Evolutionary conservation across 1,140 invertebrate genomes (phyloP), one percentile per base, ranked within the genome.

Genomic region (Bombus superbus): DNA sequence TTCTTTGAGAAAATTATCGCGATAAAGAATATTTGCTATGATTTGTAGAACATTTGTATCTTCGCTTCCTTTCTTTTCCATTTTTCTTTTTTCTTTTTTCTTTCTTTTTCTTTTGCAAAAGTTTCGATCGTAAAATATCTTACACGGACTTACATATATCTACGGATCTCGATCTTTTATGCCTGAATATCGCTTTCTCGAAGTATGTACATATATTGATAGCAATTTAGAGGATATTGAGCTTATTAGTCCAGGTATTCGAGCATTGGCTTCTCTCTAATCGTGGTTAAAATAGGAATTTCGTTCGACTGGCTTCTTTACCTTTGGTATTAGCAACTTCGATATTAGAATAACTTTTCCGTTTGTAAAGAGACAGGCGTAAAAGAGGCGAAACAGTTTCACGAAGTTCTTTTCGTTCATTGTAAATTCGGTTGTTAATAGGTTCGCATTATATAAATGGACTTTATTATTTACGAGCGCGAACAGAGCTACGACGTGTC

Each of bases 191-290:
- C 42, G 18, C 5, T 53, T 69, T 57, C 42, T 80, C 64, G 2
- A 40, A 28, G 28, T 62, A 18, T 53, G 5, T 22, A 53, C 1
- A 22, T 11, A 32, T 25, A 18, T 57, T 1, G 47, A 42, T 57
- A 57, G 9, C 42, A 40, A 25, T 71, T 68, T 57, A 28, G 15
- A 28, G 4, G 15, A n/a, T 53, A 68, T 47, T 35, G 44, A 80
- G 66, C 32, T 44, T 42, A 78, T 78, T 78, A 78, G 6, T 8
- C 22, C 38, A 78, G 59, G 42, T 78, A 47, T 44, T 44, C 6
- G 40, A 64, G 10, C 22, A 28, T 78, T 42, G 76, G 76, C 38
- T 78, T 28, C 59, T 78, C 66, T 18, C 32, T 66, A n/a, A 79
- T 42, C 32, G 59, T 15, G n/a, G 22, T 28, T 32, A 47, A 53